Evolutionary conservation across 2,888 invertebrate species (phyloP), one percentile per base, ranked within the genome.

Genomic region (Pogonocherus hispidulus): DNA sequence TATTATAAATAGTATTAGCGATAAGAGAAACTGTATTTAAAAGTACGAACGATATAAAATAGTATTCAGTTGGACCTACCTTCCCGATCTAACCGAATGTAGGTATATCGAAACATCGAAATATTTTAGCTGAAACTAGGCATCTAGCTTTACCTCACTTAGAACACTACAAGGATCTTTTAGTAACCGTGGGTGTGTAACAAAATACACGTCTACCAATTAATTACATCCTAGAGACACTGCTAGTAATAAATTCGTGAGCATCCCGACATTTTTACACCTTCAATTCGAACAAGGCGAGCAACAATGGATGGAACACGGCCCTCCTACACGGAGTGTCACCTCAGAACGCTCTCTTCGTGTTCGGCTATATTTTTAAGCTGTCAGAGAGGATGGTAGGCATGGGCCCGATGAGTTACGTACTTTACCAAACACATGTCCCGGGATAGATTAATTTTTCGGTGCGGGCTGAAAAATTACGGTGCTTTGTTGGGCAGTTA

Each of bases 321-420:
- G 14, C 59, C 47, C 67, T 66, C 66, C 66, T 60, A 66, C 60
- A 66, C 60, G 51, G 51, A 49, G 19, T 47, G 59, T 59, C 59
- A 32, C 47, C 46, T 62, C 32, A 14, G 59, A 59, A 46, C 51
- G 32, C 35, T 57, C 63, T 60, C 63, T 66, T 67, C 55, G 62
- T 79, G 77, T 78, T 75, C 74, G 67, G 76, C 75, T 74, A 76
- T 77, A 78, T 78, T 78, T 78, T 77, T 60, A 47, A 75, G 75
- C 69, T 65, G 72, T 37, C 74, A 71, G 75, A 75, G 77, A 79
- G 77, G 79, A 78, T 76, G 74, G 72, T 63, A 68, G 57, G 73
- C 69, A 76, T 74, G 72, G 68, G 71, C 66, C 67, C 74, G 76
- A 71, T 73, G 76, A 76, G 71, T 65, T 66, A 47, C 59, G 32